These are phyloP conservation scores for Caenorhabditis doughertyi DNA, from an alignment of 2,888 invertebrate genomes.

Conservation along the genomic window DNA sequence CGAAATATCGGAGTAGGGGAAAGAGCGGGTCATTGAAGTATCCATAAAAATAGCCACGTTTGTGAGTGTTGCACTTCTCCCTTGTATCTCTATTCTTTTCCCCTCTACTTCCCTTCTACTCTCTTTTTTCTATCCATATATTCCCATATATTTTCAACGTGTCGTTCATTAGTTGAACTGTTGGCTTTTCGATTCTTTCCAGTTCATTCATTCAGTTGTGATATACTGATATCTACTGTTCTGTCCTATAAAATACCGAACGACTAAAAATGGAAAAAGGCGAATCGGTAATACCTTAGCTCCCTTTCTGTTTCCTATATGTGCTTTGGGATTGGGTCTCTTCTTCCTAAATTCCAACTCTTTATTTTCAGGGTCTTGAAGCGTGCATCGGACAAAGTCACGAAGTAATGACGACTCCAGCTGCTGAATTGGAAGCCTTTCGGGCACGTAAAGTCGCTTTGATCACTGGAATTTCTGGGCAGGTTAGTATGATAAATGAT, in stretches of 20 bases:
- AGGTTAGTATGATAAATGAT: slow-evolving; percentile 86
- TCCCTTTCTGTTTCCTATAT: neutral
- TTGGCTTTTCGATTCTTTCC: neutral
- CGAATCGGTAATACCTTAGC: slow-evolving; percentile 8
- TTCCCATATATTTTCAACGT: slow-evolving; percentile 11
- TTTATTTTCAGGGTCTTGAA: slow-evolving; percentile 72
- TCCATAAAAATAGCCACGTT: slow-evolving; percentile 33
- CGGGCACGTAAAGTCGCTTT: slow-evolving; percentile 87
- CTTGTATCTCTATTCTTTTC: slow-evolving; percentile 7
- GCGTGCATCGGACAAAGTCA: slow-evolving; percentile 70
- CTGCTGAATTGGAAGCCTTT: slow-evolving; percentile 76
- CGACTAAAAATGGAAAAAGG: neutral
- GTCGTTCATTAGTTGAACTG: slow-evolving; percentile 16
- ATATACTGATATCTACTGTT: neutral
- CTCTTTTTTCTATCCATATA: neutral
- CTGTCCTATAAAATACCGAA: neutral
- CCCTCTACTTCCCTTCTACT: neutral
- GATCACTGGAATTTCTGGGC: slow-evolving; percentile 97
- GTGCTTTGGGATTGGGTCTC: neutral
- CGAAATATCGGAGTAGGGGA: neutral
- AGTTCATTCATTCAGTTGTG: neutral
- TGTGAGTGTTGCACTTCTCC: neutral
- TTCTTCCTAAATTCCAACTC: neutral
- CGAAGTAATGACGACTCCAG: slow-evolving; percentile 69
- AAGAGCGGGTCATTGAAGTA: neutral